These are phyloP conservation scores for Eristalinus aeneus DNA, from an alignment of 2,888 invertebrate genomes.

Conservation along the genomic window DNA sequence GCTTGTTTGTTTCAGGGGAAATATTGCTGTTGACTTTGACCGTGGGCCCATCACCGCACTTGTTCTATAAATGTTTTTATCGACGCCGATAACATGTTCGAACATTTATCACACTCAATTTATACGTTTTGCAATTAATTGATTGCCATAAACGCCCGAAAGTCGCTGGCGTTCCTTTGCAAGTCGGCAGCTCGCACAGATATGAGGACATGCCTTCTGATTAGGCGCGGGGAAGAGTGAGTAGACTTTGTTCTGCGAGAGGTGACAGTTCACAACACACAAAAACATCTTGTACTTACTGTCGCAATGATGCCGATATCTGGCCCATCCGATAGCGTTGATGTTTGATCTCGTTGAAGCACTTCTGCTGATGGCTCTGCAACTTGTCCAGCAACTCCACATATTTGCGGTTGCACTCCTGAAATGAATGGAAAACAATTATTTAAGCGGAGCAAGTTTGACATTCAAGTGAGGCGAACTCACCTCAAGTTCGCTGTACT, in stretches of 20 bases:
- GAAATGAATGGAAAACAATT: conserved; percentile 37
- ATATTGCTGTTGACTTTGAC: conserved; percentile 16
- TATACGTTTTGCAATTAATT: conserved; percentile 18
- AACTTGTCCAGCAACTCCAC: conserved; percentile 92
- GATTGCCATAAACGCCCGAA: conserved; percentile 34
- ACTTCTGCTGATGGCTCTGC: conserved; percentile 91
- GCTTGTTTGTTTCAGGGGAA: neutral
- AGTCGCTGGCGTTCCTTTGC: neutral
- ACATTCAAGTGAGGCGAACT: conserved; percentile 63
- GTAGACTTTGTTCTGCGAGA: conserved; percentile 20
- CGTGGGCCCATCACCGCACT: neutral
- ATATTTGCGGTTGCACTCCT: conserved; percentile 88
- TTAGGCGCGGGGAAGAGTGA: conserved; percentile 15
- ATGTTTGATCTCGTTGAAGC: conserved; percentile 93
- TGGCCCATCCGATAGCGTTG: conserved; percentile 94
- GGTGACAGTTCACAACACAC: neutral
- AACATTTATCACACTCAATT: conserved; percentile 41
- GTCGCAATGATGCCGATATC: conserved; percentile 89
- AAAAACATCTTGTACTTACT: conserved; percentile 83
- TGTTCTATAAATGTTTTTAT: conserved; percentile 25
- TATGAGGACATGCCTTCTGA: conserved; percentile 9
- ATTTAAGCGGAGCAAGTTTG: neutral
- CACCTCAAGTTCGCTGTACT: conserved; percentile 92
- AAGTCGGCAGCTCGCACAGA: neutral
- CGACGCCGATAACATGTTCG: conserved; percentile 18